Conservation (phyloP, 2,888 invertebrate genomes). For the Autographa gamma region DNA sequence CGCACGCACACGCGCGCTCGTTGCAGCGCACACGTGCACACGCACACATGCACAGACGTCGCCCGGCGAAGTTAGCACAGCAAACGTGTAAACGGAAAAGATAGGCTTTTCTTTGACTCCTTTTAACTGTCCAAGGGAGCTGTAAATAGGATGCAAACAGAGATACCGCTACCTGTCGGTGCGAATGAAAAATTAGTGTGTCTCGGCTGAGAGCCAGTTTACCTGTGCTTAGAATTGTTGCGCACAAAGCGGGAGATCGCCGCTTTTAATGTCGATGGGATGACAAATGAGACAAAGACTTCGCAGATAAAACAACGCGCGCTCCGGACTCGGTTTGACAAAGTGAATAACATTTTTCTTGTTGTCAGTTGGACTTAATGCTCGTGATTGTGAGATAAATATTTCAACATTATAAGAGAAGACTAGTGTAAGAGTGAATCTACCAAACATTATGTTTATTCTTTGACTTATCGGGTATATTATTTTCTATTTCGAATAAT, state of each 20-base stretch:
- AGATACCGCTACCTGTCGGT: conserved; percentile 78
- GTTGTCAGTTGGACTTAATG: not conserved
- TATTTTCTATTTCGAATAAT: too few relatives aligned
- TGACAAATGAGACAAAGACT: conserved; percentile 24
- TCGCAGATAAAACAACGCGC: conserved; percentile 20
- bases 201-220: conserved; percentile 50
- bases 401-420: not conserved
- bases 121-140: conserved; percentile 82
- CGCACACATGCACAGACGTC: conserved; percentile 47
- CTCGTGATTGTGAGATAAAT: conserved; percentile 4
- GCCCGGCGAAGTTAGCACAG: conserved; percentile 73
- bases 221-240: conserved; percentile 50
- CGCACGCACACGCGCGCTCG: conserved; percentile 37
- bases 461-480: too few relatives aligned
- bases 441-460: not conserved
- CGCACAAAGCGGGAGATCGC: conserved; percentile 41
- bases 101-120: conserved; percentile 87
- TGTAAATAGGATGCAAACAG: conserved; percentile 87
- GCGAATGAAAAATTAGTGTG: conserved; percentile 80
- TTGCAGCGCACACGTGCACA: conserved; percentile 32
- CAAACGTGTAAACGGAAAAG: conserved; percentile 85
- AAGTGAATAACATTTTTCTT: not conserved
- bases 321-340: conserved; percentile 6
- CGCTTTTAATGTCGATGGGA: conserved; percentile 35
- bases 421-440: not conserved